Conservation (phyloP, 2,113 vertebrate genomes). For the Cyanistes caeruleus region DNA sequence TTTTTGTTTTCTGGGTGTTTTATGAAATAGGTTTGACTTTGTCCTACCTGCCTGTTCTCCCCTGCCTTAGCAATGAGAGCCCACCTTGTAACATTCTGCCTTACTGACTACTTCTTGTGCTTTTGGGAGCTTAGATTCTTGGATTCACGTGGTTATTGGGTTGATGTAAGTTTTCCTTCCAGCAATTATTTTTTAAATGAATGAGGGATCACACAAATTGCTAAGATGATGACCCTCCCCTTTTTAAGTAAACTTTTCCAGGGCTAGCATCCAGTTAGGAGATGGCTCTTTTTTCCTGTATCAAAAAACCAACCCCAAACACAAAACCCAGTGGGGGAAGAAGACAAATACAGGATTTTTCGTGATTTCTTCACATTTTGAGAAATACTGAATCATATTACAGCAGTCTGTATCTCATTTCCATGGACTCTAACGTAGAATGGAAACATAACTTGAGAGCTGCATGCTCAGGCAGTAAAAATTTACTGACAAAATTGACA, state of each 20-base stretch:
- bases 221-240: not conserved
- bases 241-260: not conserved
- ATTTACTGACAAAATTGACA: not conserved
- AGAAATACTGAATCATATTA: not conserved
- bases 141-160: not conserved
- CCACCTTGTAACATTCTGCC: not conserved
- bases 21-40: not conserved
- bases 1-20: not conserved
- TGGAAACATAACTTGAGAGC: not conserved
- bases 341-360: not conserved
- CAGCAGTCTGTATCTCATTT: not conserved
- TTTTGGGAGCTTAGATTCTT: not conserved
- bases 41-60: not conserved
- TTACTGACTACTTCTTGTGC: not conserved
- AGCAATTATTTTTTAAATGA: not conserved
- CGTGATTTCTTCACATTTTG: not conserved
- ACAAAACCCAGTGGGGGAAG: not conserved
- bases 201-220: not conserved
- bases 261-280: not conserved
- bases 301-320: not conserved
- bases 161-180: not conserved
- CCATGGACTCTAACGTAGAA: not conserved
- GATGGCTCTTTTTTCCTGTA: not conserved
- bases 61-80: not conserved
- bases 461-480: not conserved